phyloP scores from a whole-genome alignment of 1,140 invertebrate genomes.

The Leguminivora glycinivorella region DNA sequence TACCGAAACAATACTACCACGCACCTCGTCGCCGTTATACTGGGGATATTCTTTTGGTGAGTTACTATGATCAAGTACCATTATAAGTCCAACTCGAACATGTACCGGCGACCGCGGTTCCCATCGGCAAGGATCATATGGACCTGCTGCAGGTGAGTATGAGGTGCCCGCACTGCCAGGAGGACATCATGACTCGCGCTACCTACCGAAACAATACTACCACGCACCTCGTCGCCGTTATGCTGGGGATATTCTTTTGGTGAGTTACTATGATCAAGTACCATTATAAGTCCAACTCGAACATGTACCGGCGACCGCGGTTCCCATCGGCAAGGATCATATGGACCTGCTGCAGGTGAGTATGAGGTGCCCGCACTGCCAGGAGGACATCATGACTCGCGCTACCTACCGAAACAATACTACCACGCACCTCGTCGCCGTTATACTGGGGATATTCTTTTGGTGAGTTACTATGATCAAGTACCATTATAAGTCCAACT shows the following conservation, averaged over 20 bases:
- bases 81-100: too few relatives aligned
- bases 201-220: conserved; percentile 53
- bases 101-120: conserved; percentile 36
- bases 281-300: too few relatives aligned
- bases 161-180: conserved; percentile 65
- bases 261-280: conserved; percentile 41
- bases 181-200: conserved; percentile 70
- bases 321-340: conserved; percentile 65
- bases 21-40: conserved; percentile 56
- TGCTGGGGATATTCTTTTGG: conserved; percentile 66
- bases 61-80: conserved; percentile 31
- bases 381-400: conserved; percentile 70
- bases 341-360: conserved; percentile 69
- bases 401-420: conserved; percentile 58
- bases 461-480: conserved; percentile 52
- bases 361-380: conserved; percentile 65
- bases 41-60: conserved; percentile 67
- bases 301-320: conserved; percentile 31
- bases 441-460: conserved; percentile 59
- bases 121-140: conserved; percentile 70
- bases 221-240: conserved; percentile 59
- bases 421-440: conserved; percentile 58
- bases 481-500: too few relatives aligned
- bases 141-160: conserved; percentile 67
- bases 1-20: conserved; percentile 59